Percentiles rank a stretch among this genome's conserved stretches.
Conservation (phyloP, 2,113 vertebrate species). For the Siphamia tubifer region DNA sequence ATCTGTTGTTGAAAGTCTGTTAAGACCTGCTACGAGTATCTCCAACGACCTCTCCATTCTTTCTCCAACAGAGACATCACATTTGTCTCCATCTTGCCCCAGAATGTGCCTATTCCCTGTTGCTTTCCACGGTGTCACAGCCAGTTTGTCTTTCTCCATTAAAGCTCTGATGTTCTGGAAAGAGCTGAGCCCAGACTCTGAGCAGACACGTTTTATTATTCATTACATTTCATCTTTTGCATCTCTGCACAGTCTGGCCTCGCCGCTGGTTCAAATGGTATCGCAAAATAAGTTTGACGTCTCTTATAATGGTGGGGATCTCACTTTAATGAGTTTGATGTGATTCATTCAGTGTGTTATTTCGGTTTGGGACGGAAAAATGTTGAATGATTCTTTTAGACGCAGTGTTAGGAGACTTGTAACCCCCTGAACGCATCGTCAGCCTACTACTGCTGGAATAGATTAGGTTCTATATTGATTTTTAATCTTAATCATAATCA, state of each 20-base stretch:
- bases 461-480: no score
- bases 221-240: slow-evolving; percentile 43
- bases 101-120: slow-evolving; percentile 48
- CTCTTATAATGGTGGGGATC: neutral
- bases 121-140: slow-evolving; percentile 54
- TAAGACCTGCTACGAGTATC: neutral
- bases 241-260: slow-evolving; percentile 18
- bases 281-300: neutral
- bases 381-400: no score
- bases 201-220: slow-evolving; percentile 47
- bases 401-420: no score
- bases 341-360: neutral
- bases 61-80: slow-evolving; percentile 36
- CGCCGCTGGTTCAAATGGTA: neutral
- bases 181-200: slow-evolving; percentile 14
- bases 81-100: slow-evolving; percentile 52
- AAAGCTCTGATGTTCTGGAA: slow-evolving; percentile 46
- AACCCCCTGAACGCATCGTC: no score
- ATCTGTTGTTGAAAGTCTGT: neutral
- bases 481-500: no score
- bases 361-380: no score
- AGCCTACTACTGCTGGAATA: no score
- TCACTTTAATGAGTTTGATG: neutral
- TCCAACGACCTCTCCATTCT: neutral
- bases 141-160: slow-evolving; percentile 65